Evolutionary conservation across 2,113 vertebrate species (phyloP), one percentile per base, ranked within the genome.

Genomic region (Mastomys natalensis): DNA sequence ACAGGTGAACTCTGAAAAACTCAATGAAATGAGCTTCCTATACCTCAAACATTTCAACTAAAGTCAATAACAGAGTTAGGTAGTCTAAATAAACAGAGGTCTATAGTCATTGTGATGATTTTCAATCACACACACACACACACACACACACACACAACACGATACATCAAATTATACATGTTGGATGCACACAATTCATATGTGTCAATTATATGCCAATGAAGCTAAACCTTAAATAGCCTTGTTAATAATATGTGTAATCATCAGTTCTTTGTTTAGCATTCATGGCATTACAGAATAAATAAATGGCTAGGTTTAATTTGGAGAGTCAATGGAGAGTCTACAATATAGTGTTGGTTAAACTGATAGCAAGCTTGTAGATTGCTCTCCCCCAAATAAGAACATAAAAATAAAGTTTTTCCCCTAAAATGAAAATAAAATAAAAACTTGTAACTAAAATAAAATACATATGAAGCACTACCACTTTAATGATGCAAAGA

Each of bases 351-450:
- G 92, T 66, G 45, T 68, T 80, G 9, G 1, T 68, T 87, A 89
- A 89, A 53, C 48, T 68, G 73, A 91, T 3, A 34, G 7, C 26
- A 94, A 77, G n/a, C n/a, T 29, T 85, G 4, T 48, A 53, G 24
- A 43, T 90, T 94, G 11, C 31, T 0, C 26, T 26, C 12, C 17
- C 8, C 4, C 37, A 17, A 55, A 55, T 86, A 91, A 92, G 85
- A 87, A 64, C 34, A 78, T 21, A 66, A 58, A 89, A 90, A 85
- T 22, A 74, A 77, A 80, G 81, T 90, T 89, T 92, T 80, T 84
- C 11, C 26, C 15, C 0, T 64, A 85, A 64, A 85, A 64, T 29
- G 1, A 62, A 82, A 82, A 81, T 22, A 40, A 62, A 62, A 77
- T 76, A 58, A 87, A 85, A 58, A 53, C 4, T 31, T 68, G 1